A percentile compares a stretch with the other conserved stretches of the same genome.
These are phyloP conservation scores for Stictonetta naevosa DNA, from an alignment of 2,113 vertebrate genomes.

Conservation along the genomic window DNA sequence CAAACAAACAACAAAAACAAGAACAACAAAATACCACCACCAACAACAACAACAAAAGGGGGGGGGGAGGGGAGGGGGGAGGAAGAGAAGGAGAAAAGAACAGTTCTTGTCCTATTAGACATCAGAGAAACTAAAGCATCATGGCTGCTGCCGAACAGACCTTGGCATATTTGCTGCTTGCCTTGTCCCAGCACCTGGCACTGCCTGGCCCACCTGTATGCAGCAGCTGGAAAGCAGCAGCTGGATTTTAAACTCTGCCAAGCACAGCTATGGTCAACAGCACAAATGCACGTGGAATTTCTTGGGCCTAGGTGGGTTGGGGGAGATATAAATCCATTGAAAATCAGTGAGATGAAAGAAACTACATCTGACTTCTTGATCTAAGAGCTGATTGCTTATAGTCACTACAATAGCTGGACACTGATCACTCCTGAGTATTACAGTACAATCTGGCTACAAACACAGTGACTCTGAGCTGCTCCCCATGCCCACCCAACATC, in stretches of 20 bases:
- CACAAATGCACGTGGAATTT: neutral
- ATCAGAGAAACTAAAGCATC: neutral
- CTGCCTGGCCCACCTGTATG: neutral
- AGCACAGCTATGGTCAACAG: neutral
- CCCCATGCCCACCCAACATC: no score
- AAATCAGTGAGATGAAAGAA: neutral
- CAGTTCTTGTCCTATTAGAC: neutral
- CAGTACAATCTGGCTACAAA: neutral
- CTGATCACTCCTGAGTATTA: neutral
- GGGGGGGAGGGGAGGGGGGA: no score
- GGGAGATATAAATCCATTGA: neutral
- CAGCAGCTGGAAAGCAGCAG: neutral
- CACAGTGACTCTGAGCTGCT: neutral
- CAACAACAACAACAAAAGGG: neutral
- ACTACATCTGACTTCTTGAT: accelerated
- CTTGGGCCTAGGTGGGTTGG: neutral
- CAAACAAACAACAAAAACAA: no score
- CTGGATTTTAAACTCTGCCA: neutral
- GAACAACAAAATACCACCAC: no score
- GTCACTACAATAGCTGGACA: neutral
- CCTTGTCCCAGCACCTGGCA: neutral
- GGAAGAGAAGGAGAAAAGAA: neutral
- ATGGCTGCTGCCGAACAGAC: neutral
- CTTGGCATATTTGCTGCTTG: neutral
- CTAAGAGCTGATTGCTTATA: neutral